These are phyloP conservation scores for Pangasius sanitwongsei DNA, from an alignment of 2,797 vertebrate species.

Conservation along the genomic window DNA sequence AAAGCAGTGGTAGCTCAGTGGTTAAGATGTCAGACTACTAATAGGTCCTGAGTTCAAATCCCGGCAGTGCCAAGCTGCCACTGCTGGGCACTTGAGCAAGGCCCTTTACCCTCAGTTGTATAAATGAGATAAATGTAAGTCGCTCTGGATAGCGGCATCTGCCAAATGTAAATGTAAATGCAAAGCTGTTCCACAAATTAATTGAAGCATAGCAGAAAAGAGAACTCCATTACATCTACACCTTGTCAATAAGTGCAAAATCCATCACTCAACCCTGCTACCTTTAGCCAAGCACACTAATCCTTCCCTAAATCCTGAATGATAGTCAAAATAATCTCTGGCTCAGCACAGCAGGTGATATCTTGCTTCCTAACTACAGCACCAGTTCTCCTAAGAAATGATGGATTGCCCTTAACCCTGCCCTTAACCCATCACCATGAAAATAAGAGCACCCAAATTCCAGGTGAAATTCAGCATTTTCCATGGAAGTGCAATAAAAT, in stretches of 20 bases:
- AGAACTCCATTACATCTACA: constrained; percentile 27
- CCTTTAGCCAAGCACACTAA: constrained; percentile 49
- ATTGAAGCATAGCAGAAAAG: constrained; percentile 5
- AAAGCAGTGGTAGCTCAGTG: too few species aligned
- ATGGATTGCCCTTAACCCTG: constrained; percentile 37
- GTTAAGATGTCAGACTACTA: too few species aligned
- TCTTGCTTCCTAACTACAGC: not conserved
- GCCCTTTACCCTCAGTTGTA: too few species aligned
- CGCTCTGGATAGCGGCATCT: too few species aligned
- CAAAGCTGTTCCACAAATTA: not conserved
- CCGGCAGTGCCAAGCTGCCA: too few species aligned
- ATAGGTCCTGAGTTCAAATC: too few species aligned
- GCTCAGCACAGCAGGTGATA: constrained; percentile 24
- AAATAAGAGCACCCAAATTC: constrained; percentile 31
- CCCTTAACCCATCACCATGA: constrained; percentile 10
- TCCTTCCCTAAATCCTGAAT: constrained; percentile 37
- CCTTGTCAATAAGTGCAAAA: constrained; percentile 47
- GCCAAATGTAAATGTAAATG: too few species aligned
- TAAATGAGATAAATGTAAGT: too few species aligned
- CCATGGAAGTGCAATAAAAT: constrained; percentile 37
- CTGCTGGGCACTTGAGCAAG: too few species aligned
- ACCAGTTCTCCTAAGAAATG: constrained; percentile 29
- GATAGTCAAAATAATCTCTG: constrained; percentile 35
- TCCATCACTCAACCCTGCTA: constrained; percentile 43
- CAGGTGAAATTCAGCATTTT: constrained; percentile 24